Evolutionary conservation across 2,888 invertebrate genomes (phyloP), one percentile per base, ranked within the genome.

Genomic region (Acleris laterana): DNA sequence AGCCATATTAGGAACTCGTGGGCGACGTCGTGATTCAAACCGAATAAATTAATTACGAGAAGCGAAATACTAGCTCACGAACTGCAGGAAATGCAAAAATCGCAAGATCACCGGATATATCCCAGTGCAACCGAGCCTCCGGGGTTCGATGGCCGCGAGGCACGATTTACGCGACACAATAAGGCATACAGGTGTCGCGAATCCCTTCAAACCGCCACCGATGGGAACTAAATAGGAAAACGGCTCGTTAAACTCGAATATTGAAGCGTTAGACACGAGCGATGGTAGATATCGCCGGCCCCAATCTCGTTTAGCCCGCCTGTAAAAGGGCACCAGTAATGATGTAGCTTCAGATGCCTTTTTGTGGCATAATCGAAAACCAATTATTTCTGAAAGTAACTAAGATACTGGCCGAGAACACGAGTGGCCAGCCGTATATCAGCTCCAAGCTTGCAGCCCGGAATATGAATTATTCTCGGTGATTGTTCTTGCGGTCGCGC

Each of bases 381-480:
- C 90, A 91, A 93, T 92, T 93, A 93, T 88, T 89, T 88, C 85
- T 86, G 87, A 87, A 87, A 90, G 89, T 88, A 88, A 87, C 86
- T 86, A 85, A 86, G 86, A 88, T 88, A 88, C 87, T 85, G 82
- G 85, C 84, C 84, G 81, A 80, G 81, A 84, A 83, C 84, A 85
- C 82, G 84, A 82, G 82, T 78, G 83, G 81, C 84, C 77, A 77
- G 75, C 81, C 86, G 84, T 91, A 90, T 90, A 90, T 91, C 87
- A 83, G 80, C 78, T 75, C 81, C 87, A 87, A 88, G 88, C 89
- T 92, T 87, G 89, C 88, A 87, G 89, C 88, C 90, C 90, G 89
- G 91, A 92, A 91, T 90, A 93, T 93, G 91, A 93, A 93, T 93
- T 93, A 93, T 92, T 91, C 90, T 79, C 78, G 79, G 83, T 89